These are phyloP conservation scores for Mylabris sibirica DNA, from an alignment of 2,888 invertebrate genomes.

Conservation along the genomic window DNA sequence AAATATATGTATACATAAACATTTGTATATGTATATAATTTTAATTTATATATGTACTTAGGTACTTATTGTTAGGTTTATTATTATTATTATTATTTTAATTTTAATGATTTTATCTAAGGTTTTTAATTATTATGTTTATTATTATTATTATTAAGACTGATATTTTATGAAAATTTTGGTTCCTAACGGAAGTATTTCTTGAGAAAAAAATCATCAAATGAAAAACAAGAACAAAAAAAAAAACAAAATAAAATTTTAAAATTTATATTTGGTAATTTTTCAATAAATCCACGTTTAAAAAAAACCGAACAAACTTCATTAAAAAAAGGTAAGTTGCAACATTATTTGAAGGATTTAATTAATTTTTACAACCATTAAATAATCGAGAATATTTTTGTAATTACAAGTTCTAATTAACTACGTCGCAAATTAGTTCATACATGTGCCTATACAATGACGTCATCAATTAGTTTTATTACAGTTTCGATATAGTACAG, in stretches of 20 bases:
- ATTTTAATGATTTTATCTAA: conserved; percentile 41
- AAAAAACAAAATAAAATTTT: conserved; percentile 35
- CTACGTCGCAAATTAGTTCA: no score
- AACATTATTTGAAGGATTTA: no score
- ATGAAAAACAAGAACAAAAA: conserved; percentile 25
- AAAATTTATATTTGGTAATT: neutral
- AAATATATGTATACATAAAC: conserved; percentile 3
- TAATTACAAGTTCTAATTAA: no score
- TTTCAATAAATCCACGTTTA: no score
- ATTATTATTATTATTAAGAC: conserved; percentile 58
- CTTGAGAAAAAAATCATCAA: conserved; percentile 44
- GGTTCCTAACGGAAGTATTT: conserved; percentile 62
- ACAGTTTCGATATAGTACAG: no score
- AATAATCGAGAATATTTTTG: no score
- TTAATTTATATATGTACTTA: conserved; percentile 49
- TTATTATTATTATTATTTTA: conserved; percentile 40
- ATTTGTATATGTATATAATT: conserved; percentile 38
- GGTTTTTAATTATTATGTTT: conserved; percentile 46
- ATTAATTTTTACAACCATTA: no score
- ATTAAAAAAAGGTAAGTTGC: no score
- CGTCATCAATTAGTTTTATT: no score
- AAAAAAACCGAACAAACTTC: no score
- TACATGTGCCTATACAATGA: no score
- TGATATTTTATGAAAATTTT: conserved; percentile 60
- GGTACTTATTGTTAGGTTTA: conserved; percentile 51